Evolutionary conservation across 2,113 vertebrate species (phyloP).

Genomic region (Catharus minimus): DNA sequence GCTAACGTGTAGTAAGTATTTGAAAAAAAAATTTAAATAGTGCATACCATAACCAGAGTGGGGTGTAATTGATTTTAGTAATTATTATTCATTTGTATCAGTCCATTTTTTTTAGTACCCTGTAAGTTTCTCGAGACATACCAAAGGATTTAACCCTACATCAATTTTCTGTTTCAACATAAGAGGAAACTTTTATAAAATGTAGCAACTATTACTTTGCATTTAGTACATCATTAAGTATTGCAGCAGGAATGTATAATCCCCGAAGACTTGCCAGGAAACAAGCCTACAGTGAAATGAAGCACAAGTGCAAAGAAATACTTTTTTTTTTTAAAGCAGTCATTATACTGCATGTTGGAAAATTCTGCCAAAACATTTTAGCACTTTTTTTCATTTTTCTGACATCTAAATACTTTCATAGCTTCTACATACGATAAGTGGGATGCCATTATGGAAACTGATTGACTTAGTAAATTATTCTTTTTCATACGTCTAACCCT

Average conservation of each 20-base stretch:
- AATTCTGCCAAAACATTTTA: slow-evolving; percentile 75
- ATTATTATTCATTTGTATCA: neutral
- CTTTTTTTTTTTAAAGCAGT: slow-evolving; percentile 22
- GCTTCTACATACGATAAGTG: slow-evolving; percentile 65
- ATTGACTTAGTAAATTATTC: slow-evolving; percentile 68
- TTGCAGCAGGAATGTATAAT: slow-evolving; percentile 26
- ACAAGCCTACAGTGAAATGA: slow-evolving; percentile 29
- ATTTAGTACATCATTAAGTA: slow-evolving; percentile 18
- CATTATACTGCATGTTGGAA: slow-evolving; percentile 51
- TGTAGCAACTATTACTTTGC: neutral
- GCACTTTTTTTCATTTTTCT: slow-evolving; percentile 61
- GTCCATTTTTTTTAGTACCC: neutral
- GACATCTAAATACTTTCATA: slow-evolving; percentile 70
- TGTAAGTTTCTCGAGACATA: neutral
- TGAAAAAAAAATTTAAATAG: neutral
- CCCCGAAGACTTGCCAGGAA: slow-evolving; percentile 40
- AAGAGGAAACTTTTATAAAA: neutral
- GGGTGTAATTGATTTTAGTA: neutral
- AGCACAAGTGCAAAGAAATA: slow-evolving; percentile 48
- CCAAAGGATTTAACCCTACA: neutral
- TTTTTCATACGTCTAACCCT: slow-evolving; percentile 54
- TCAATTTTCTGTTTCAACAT: neutral
- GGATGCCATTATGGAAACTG: slow-evolving; percentile 66
- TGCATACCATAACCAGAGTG: neutral
- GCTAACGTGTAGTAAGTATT: neutral